Conservation (phyloP, 37 sponge, comb jelly and placozoan genomes). For the Diacarnus erythraeanus region DNA sequence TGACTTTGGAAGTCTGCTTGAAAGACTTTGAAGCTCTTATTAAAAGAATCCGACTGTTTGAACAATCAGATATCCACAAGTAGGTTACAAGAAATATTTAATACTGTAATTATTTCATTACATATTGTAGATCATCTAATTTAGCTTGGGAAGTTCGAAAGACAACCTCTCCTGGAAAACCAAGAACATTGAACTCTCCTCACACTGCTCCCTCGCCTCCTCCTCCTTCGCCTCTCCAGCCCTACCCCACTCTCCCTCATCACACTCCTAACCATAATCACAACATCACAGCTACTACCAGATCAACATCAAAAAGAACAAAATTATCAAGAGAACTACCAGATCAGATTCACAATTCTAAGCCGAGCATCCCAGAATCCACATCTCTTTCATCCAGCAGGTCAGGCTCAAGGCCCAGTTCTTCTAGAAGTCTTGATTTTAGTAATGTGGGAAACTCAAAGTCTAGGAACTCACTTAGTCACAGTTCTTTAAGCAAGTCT, state of each 20-base stretch:
- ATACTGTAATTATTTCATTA: neutral
- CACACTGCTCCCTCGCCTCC: neutral
- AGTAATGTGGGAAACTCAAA: neutral
- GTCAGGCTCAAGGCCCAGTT: neutral
- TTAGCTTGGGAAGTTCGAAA: slow-evolving; percentile 79
- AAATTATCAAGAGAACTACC: neutral
- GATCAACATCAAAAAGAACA: neutral
- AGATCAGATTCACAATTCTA: neutral
- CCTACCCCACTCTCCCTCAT: neutral
- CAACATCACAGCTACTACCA: neutral
- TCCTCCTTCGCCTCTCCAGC: neutral
- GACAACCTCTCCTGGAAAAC: slow-evolving; percentile 38
- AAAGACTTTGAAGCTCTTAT: slow-evolving; percentile 81
- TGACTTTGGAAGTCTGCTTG: slow-evolving; percentile 78
- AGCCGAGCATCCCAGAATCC: neutral
- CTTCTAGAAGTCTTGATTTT: slow-evolving; percentile 13
- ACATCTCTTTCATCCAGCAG: neutral
- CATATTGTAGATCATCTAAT: slow-evolving; percentile 41
- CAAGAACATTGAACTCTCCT: neutral
- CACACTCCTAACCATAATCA: neutral
- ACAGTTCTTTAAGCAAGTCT: neutral
- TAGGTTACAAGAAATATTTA: no score
- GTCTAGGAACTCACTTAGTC: neutral
- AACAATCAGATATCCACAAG: slow-evolving; percentile 11
- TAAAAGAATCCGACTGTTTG: slow-evolving; percentile 67